Percentiles rank a stretch among this genome's conserved stretches.
These are phyloP conservation scores for Gopherus flavomarginatus DNA, from an alignment of 2,113 vertebrate species.

Conservation along the genomic window DNA sequence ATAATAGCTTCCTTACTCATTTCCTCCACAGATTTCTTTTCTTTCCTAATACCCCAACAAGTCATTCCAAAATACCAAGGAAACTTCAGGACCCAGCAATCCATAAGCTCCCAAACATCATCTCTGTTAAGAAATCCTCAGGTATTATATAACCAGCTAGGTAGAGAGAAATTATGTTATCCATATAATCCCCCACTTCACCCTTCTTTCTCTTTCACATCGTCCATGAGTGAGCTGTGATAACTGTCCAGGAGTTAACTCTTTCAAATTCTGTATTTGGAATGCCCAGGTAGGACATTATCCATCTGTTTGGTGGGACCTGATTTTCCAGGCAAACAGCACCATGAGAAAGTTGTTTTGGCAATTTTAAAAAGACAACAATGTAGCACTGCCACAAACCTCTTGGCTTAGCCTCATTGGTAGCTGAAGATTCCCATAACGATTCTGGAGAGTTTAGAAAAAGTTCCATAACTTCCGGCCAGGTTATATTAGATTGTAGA, in stretches of 20 bases:
- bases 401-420: background rate
- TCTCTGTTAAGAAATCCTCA: background rate
- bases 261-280: no score
- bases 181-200: background rate
- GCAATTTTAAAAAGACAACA: background rate
- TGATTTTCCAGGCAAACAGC: background rate
- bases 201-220: background rate
- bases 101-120: background rate
- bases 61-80: background rate
- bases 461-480: background rate
- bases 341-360: background rate
- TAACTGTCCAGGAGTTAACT: background rate
- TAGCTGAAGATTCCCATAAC: background rate
- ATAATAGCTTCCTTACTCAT: background rate
- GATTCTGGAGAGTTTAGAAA: background rate
- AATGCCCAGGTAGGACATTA: no score
- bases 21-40: background rate
- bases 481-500: accelerated
- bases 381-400: background rate
- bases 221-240: background rate
- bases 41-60: background rate
- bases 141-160: background rate
- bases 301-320: background rate
- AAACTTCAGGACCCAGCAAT: background rate
- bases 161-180: background rate